phyloP scores from a whole-genome alignment of 2,888 invertebrate species.

The Ochropacha duplaris region DNA sequence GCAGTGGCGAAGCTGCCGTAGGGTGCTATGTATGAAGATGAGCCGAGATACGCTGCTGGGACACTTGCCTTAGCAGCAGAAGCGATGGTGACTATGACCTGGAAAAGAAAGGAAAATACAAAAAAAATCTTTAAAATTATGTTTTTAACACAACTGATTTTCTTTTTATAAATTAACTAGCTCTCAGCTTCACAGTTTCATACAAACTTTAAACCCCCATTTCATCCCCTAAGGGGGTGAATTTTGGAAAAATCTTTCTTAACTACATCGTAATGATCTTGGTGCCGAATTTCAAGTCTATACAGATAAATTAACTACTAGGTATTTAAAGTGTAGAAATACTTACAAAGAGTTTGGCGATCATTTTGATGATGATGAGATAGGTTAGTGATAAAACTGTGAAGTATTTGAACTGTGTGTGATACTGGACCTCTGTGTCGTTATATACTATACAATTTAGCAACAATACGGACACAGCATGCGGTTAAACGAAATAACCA shows the following conservation, averaged over 20 bases:
- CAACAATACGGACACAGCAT: slow-evolving; percentile 6
- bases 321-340: neutral
- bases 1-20: neutral
- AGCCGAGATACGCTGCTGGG: neutral
- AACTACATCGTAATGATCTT: too few species aligned
- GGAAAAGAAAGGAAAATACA: neutral
- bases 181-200: too few species aligned
- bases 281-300: too few species aligned
- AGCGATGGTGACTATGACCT: neutral
- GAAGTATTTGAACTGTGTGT: neutral
- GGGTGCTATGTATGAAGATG: neutral
- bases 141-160: too few species aligned
- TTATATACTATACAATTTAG: slow-evolving; percentile 9
- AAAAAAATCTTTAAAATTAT: too few species aligned
- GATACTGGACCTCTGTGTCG: neutral
- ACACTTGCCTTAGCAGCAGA: neutral
- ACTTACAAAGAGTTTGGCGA: slow-evolving; percentile 19
- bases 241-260: too few species aligned
- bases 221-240: too few species aligned
- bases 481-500: neutral
- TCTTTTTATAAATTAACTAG: too few species aligned
- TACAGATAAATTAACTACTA: too few species aligned
- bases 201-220: too few species aligned
- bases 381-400: neutral
- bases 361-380: slow-evolving; percentile 13